Evolutionary conservation across 2,888 invertebrate species (phyloP).

Genomic region (Dastarcus helophoroides): DNA sequence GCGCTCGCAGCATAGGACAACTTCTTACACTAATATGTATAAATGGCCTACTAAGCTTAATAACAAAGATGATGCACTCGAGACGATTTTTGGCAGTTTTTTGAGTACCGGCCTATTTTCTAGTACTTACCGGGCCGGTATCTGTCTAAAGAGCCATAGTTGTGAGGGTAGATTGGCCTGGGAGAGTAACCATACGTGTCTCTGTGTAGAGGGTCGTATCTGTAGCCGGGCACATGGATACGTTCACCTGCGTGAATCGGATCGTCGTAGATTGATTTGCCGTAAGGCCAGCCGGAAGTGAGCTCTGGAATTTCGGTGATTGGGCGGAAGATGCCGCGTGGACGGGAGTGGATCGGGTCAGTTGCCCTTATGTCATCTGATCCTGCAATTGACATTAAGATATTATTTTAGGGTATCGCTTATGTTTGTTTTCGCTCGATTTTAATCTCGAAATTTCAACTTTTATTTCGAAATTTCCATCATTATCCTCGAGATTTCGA

Average conservation of each 20-base stretch:
- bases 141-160: conserved; percentile 64
- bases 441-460: too few relatives aligned
- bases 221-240: conserved; percentile 79
- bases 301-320: conserved; percentile 67
- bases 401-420: too few relatives aligned
- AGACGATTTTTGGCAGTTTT: too few relatives aligned
- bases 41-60: too few relatives aligned
- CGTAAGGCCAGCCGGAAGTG: conserved; percentile 58
- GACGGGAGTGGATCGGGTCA: conserved; percentile 51
- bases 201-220: conserved; percentile 82
- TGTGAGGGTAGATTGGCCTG: conserved; percentile 75
- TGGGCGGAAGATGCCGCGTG: conserved; percentile 50
- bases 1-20: too few relatives aligned
- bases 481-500: too few relatives aligned
- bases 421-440: too few relatives aligned
- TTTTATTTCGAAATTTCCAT: too few relatives aligned
- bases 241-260: conserved; percentile 70
- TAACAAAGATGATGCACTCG: too few relatives aligned
- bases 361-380: conserved; percentile 87
- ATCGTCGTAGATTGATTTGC: conserved; percentile 82
- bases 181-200: conserved; percentile 85
- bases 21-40: too few relatives aligned
- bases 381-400: too few relatives aligned
- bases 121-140: conserved; percentile 74
- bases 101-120: conserved; percentile 18